Evolutionary conservation across 2,888 invertebrate genomes (phyloP), one percentile per base, ranked within the genome.

Genomic region (Drosophila borborema): DNA sequence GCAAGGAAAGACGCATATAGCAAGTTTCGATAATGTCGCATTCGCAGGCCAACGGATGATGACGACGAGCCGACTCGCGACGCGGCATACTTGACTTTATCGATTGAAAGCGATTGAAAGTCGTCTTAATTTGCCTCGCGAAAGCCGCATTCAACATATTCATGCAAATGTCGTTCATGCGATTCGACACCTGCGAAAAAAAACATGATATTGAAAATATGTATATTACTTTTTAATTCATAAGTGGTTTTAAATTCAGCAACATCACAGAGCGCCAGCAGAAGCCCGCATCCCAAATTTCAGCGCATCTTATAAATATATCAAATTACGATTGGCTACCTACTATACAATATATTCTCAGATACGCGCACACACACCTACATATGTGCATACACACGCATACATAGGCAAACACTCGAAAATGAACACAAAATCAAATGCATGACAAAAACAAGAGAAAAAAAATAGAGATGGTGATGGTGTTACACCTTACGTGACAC

Each of bases 61-160:
- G 97, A 40, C 98, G 95, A 49, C 98, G 95, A 8, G 98, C 98
- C 1, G 98, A 98, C 92, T 98, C 98, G 72, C 93, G 90, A 54
- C 98, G 94, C 6, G 98, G 98, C 97, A 98, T 97, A 94, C 97
- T 97, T 38, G 96, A 95, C 93, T 98, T 98, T 77, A 98, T 97
- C 55, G 95, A 95, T 93, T 97, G 97, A 93, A 98, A 98, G 90
- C 97, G 95, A 91, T 96, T 95, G 65, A 96, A 94, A 95, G 98
- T 97, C 92, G 97, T 96, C 81, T 96, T 96, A 94, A 98, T 98
- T 48, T 98, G 94, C 83, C 95, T 95, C 91, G 96, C 96, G 94
- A 98, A 98, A 59, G 97, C 97, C 46, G 96, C 96, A 93, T 98
- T 98, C 73, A 98, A 93, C 76, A 97, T 94, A 62, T 95, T 94